Evolutionary conservation across 1,140 invertebrate species (phyloP), one percentile per base, ranked within the genome.

Genomic region (Bemisia tabaci): DNA sequence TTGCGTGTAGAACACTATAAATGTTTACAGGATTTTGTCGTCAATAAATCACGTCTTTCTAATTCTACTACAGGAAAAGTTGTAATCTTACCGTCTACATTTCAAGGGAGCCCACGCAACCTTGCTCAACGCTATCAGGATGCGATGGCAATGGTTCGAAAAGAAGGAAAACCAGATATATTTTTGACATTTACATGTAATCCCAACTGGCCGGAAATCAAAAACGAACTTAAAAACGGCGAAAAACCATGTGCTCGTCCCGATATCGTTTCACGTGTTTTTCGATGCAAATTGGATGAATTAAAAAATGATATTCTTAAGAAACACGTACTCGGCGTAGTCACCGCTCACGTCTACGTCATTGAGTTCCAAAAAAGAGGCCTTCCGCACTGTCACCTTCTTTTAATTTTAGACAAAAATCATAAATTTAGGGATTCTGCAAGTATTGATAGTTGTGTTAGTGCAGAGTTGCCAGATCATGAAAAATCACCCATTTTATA

Each of bases 401-500:
- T 67, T 23, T 12, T 66, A 1, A 67, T 64, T 1, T 21, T 69
- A 11, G 0, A 25, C 0, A 58, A 59, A 0, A 58, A 26, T 0
- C n/a, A 22, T 25, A 68, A 68, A 48, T 1, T 62, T 12, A 1
- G 1, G 0, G 22, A 9, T 0, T 26, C 75, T 26, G 70, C 77
- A 33, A 62, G 77, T 68, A 78, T 81, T 62, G 79, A 83, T 73
- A 65, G 74, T 21, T 68, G 80, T 2, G 78, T 83, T 65, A 78
- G 68, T 59, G 81, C 80, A 0, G 79, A 82, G 76, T 77, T 85
- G 67, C 80, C 82, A 25, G 75, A 82, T 76, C 58, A 39, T 27
- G 58, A 68, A 22, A 71, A 39, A 60, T 75, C 82, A 72, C 75
- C 72, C 65, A 22, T 67, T 22, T 67, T 82, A 23, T 73, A 72